Base-by-base conservation (phyloP, 2,888 invertebrate species). In the Prostheceraeus crozeri region DNA sequence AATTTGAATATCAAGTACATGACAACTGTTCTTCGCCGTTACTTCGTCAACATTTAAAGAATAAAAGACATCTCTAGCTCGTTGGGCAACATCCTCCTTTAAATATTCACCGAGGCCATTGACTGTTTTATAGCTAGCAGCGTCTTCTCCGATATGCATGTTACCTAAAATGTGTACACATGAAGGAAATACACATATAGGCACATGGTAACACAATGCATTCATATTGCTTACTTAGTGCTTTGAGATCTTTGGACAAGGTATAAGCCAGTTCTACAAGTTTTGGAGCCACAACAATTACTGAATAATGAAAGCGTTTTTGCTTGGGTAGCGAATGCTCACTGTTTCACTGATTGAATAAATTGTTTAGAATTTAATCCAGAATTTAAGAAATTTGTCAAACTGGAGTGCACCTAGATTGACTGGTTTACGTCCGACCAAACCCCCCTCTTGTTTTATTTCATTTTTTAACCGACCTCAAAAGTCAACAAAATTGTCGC, bases 1-100 rank as follows among this genome's bases (percentile, higher is more conserved):
- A 40, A 40, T 40, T 21, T 16, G 14, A 40, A 40, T 21, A 40
- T 40, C 40, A 14, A 40, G 19, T 21, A 40, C 40, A 16, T 21
- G 14, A 40, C 40, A 40, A 21, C 16, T 40, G 40, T 40, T 40
- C 19, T 40, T 40, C 14, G 40, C 40, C 14, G 40, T 40, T 14
- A 21, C 40, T 40, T 40, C 40, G 19, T 40, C 40, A 21, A 40
- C 40, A 40, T 40, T 40, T 21, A 40, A 40, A 40, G 40, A 40
- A 21, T 16, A 40, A 21, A 16, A 40, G 40, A 14, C 19, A 21
- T 40, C 40, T 40, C 40, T 21, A 40, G 19, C 19, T 14, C 40
- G 40, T 21, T 40, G 14, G 16, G 16, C 19, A 21, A 40, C 19
- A 40, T 40, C 40, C 16, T 40, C 40, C 19, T 40, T 40, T 16